Evolutionary conservation across 2,797 vertebrate genomes (phyloP).

Genomic region (Toxotes lorentzi): DNA sequence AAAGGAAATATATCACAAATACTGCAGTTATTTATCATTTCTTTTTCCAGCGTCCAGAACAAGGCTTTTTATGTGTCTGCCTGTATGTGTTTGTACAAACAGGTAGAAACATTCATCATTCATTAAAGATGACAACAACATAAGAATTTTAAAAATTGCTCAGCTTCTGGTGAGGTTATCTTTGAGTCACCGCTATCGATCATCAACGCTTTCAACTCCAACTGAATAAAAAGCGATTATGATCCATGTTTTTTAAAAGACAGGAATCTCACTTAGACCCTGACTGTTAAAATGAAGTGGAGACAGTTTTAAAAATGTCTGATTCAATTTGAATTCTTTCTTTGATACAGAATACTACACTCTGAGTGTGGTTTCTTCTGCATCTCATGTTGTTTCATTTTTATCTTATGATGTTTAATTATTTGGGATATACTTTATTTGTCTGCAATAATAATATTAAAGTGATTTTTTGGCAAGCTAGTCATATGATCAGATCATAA

Average conservation of each 20-base stretch:
- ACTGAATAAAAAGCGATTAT: neutral
- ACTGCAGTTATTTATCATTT: constrained; percentile 36
- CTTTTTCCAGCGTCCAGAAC: neutral
- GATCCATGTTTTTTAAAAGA: too few relatives aligned
- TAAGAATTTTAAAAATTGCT: neutral
- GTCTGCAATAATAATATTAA: constrained; percentile 42
- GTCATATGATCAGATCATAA: constrained; percentile 31
- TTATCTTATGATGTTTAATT: constrained; percentile 3
- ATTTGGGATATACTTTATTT: constrained; percentile 37
- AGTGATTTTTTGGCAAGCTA: constrained; percentile 54
- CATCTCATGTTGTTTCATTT: neutral
- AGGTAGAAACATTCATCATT: neutral
- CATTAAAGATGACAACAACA: too few relatives aligned
- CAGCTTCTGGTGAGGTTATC: neutral
- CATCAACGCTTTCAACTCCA: neutral
- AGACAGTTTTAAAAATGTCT: neutral
- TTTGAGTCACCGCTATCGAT: neutral
- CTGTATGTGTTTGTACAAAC: neutral
- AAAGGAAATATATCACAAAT: constrained; percentile 35
- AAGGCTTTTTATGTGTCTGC: neutral
- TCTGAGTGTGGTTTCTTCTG: neutral
- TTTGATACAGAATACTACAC: neutral
- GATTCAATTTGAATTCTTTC: neutral
- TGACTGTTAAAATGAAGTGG: neutral
- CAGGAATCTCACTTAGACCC: neutral